Evolutionary conservation across 2,888 invertebrate species (phyloP).

Genomic region (Sphinx pinastri): DNA sequence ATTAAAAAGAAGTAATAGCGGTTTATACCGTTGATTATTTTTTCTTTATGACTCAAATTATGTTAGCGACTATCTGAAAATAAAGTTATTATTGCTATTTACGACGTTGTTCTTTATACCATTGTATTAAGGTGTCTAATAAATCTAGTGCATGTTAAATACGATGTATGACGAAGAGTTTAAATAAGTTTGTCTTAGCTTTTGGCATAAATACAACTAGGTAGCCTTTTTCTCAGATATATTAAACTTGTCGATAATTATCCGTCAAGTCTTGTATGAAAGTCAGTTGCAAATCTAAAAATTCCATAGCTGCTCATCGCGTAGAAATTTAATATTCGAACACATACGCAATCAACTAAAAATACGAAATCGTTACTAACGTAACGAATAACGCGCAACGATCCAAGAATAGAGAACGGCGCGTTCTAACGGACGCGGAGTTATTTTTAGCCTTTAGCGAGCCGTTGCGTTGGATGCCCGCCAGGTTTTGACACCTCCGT

Average conservation of each 20-base stretch:
- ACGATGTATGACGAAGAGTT: no score
- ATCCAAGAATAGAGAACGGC: constrained; percentile 29
- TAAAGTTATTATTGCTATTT: no score
- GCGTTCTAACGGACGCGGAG: constrained; percentile 26
- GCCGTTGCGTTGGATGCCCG: constrained; percentile 32
- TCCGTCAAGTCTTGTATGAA: background rate
- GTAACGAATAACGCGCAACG: constrained; percentile 32
- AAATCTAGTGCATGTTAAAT: no score
- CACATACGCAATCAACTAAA: background rate
- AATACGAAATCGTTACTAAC: constrained; percentile 27
- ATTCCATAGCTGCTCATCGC: background rate
- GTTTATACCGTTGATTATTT: constrained; percentile 26
- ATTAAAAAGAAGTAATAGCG: constrained; percentile 62
- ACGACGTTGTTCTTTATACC: no score
- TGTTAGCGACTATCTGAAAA: background rate
- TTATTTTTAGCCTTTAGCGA: constrained; percentile 26
- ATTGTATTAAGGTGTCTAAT: no score
- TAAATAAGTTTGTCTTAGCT: no score
- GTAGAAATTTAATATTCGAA: constrained; percentile 15
- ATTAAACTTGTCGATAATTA: background rate
- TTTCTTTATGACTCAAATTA: constrained; percentile 15
- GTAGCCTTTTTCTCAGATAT: background rate
- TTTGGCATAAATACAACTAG: background rate
- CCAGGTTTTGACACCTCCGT: constrained; percentile 36
- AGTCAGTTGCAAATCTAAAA: background rate